Conservation (phyloP, 2,797 vertebrate genomes). For the Galagoides demidoff region DNA sequence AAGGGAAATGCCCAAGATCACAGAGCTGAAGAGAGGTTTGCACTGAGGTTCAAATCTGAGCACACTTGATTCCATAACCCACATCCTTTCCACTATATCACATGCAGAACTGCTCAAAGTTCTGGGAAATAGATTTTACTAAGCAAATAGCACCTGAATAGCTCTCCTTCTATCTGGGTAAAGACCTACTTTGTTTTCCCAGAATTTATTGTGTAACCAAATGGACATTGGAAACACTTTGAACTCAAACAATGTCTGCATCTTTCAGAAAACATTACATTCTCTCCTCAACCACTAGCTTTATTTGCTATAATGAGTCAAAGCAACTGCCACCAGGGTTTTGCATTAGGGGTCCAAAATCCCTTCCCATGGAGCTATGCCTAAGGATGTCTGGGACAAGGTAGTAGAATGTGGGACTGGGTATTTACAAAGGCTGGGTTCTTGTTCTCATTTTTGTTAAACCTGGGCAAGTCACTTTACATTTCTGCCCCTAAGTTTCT, state of each 20-base stretch:
- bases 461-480: neutral
- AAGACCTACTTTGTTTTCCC: conserved; percentile 39
- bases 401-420: neutral
- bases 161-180: neutral
- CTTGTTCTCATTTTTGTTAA: neutral
- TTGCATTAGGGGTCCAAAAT: neutral
- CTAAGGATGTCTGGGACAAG: neutral
- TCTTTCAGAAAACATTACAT: conserved; percentile 58
- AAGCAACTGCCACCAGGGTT: neutral
- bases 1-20: neutral
- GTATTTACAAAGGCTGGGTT: neutral
- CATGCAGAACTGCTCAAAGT: neutral
- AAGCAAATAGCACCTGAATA: conserved; percentile 42
- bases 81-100: neutral
- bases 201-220: conserved; percentile 65
- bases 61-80: neutral
- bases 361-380: neutral
- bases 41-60: neutral
- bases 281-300: neutral
- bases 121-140: neutral
- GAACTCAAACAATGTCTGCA: conserved; percentile 67
- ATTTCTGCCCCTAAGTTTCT: neutral
- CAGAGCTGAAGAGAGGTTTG: neutral
- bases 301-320: neutral
- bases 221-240: conserved; percentile 45